Conservation (phyloP, 2,888 invertebrate genomes). For the Hermodice carunculata region DNA sequence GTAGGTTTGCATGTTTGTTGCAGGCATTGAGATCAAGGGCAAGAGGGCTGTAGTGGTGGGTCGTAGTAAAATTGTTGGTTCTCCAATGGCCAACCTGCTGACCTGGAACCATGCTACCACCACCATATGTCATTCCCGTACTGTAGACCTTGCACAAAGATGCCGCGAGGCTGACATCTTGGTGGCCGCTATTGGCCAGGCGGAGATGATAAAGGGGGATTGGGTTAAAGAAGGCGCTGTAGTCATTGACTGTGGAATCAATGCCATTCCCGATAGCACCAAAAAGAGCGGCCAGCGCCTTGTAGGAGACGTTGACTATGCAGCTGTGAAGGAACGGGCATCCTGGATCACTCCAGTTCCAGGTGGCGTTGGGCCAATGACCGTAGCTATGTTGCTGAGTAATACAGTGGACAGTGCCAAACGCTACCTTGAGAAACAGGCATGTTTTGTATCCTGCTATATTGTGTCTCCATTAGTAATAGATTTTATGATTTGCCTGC, state of each 20-base stretch:
- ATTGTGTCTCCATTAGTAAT: too few species aligned
- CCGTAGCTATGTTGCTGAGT: slow-evolving; percentile 87
- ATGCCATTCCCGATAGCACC: slow-evolving; percentile 80
- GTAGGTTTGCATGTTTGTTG: too few species aligned
- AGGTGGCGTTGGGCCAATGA: slow-evolving; percentile 99
- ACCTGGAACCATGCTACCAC: slow-evolving; percentile 98
- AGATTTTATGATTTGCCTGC: too few species aligned
- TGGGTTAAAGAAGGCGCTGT: slow-evolving; percentile 99
- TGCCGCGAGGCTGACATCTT: slow-evolving; percentile 86
- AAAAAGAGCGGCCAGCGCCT: slow-evolving; percentile 81
- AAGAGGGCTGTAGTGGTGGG: slow-evolving; percentile 94
- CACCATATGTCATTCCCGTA: slow-evolving; percentile 96
- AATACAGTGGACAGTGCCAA: slow-evolving; percentile 73
- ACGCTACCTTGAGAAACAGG: too few species aligned
- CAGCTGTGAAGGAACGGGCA: slow-evolving; percentile 80
- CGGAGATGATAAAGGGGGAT: slow-evolving; percentile 90
- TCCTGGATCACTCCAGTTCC: slow-evolving; percentile 92
- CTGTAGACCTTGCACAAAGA: slow-evolving; percentile 77
- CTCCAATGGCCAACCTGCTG: slow-evolving; percentile 92
- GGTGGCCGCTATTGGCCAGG: slow-evolving; percentile 93
- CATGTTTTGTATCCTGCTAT: too few species aligned
- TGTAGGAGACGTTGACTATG: slow-evolving; percentile 95
- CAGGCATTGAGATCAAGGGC: slow-evolving; percentile 80
- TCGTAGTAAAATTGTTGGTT: slow-evolving; percentile 97
- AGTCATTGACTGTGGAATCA: slow-evolving; percentile 99